Conservation (phyloP, 2,888 invertebrate species). For the Argyra leucocephala region DNA sequence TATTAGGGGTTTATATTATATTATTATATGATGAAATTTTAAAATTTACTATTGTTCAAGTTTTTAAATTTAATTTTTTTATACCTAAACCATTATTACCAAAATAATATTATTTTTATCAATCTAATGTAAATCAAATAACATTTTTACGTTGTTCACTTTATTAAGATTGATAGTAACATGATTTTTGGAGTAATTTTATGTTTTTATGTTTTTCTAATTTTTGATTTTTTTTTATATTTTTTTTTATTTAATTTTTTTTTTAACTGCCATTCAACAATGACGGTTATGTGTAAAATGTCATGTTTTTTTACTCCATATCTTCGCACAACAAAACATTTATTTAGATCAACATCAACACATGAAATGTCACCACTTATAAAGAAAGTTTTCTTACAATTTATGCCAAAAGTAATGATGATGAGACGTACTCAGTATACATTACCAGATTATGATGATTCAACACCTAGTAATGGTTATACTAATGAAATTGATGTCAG, state of each 20-base stretch:
- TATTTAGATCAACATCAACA: constrained; percentile 73
- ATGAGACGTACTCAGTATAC: constrained; percentile 85
- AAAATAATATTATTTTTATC: too few species aligned
- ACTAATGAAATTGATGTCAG: constrained; percentile 75
- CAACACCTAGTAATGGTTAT: constrained; percentile 68
- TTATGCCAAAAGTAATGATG: constrained; percentile 83
- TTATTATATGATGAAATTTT: too few species aligned
- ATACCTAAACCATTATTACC: too few species aligned
- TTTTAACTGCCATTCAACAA: background rate
- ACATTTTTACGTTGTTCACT: too few species aligned
- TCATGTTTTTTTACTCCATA: constrained; percentile 2
- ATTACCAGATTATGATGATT: constrained; percentile 73
- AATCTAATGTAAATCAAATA: too few species aligned
- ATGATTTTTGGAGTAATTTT: too few species aligned
- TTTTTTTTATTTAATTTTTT: background rate
- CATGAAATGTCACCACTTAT: constrained; percentile 90
- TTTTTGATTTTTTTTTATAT: too few species aligned
- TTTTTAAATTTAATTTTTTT: too few species aligned
- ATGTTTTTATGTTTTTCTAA: too few species aligned
- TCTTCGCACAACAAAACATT: constrained; percentile 10
- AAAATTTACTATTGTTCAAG: too few species aligned
- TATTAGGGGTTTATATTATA: too few species aligned
- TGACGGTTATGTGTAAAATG: constrained; percentile 38
- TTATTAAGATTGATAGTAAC: too few species aligned
- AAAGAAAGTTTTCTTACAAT: constrained; percentile 77